Evolutionary conservation across 2,888 invertebrate genomes (phyloP).

Genomic region (Drosophila paranaensis): DNA sequence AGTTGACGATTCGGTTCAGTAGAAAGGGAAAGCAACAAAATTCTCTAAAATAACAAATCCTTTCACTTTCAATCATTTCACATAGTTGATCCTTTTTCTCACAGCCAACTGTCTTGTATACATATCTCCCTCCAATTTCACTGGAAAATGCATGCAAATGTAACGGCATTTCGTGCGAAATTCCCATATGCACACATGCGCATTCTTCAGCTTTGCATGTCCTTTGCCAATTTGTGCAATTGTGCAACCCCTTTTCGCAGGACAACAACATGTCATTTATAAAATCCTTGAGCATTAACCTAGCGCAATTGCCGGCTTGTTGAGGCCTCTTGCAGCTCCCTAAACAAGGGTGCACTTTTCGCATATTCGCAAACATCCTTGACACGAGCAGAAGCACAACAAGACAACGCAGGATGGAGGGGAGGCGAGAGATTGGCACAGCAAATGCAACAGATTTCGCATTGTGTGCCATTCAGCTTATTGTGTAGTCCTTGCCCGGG

Average conservation of each 20-base stretch:
- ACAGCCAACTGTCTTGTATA: neutral
- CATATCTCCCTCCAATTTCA: neutral
- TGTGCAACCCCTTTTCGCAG: conserved; percentile 44
- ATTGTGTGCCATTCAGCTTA: conserved; percentile 44
- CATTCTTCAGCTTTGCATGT: conserved; percentile 27
- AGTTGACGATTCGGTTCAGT: neutral
- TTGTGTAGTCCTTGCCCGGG: conserved; percentile 35
- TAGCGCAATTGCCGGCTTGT: conserved; percentile 58
- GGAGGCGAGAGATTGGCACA: conserved; percentile 17
- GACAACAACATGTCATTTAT: conserved; percentile 45
- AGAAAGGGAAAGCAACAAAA: neutral
- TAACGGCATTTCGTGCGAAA: conserved; percentile 53
- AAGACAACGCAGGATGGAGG: neutral
- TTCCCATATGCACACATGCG: conserved; percentile 48
- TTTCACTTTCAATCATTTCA: conserved; percentile 6
- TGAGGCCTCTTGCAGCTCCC: conserved; percentile 51
- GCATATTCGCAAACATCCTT: conserved; percentile 45
- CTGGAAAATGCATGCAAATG: conserved; percentile 31
- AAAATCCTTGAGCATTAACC: conserved; percentile 57
- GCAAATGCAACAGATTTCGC: conserved; percentile 57
- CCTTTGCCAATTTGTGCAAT: conserved; percentile 37
- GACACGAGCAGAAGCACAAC: conserved; percentile 9
- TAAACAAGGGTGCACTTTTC: conserved; percentile 58
- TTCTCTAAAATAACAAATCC: neutral
- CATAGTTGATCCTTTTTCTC: neutral